Percentiles rank a stretch among this genome's conserved stretches.
Evolutionary conservation across 2,888 invertebrate genomes (phyloP).

Genomic region (Nemurella pictetii): DNA sequence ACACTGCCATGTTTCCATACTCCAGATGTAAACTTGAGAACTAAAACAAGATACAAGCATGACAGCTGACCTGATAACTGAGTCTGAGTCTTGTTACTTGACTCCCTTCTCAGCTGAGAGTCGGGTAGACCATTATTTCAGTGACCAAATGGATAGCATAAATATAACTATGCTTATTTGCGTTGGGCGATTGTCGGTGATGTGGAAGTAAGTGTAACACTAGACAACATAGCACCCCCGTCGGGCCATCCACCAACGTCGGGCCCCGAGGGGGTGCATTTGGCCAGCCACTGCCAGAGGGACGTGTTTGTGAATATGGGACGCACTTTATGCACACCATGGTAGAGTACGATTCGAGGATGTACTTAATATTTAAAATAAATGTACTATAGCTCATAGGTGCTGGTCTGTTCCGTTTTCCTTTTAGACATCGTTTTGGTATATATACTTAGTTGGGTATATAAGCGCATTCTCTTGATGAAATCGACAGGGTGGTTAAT

Average conservation of each 20-base stretch:
- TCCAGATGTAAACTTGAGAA: not conserved
- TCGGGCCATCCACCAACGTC: not conserved
- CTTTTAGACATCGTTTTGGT: too few relatives aligned
- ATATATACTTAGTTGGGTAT: too few relatives aligned
- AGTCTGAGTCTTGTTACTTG: conserved; percentile 15
- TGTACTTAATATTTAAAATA: too few relatives aligned
- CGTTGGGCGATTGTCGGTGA: not conserved
- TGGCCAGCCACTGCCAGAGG: not conserved
- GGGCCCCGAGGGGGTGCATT: not conserved
- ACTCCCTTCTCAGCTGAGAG: not conserved
- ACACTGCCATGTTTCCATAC: not conserved
- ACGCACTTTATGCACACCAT: too few relatives aligned
- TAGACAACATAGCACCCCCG: not conserved
- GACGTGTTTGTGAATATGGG: not conserved
- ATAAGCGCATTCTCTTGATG: not conserved
- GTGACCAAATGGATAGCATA: conserved; percentile 22
- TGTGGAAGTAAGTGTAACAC: not conserved
- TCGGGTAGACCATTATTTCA: conserved; percentile 29
- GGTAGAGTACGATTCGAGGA: not conserved
- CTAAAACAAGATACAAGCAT: not conserved
- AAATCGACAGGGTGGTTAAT: not conserved
- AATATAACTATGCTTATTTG: conserved; percentile 29
- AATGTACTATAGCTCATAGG: too few relatives aligned
- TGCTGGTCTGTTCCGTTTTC: too few relatives aligned
- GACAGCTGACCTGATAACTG: not conserved